Conservation (phyloP, 2,113 vertebrate genomes). For the Passerina amoena region DNA sequence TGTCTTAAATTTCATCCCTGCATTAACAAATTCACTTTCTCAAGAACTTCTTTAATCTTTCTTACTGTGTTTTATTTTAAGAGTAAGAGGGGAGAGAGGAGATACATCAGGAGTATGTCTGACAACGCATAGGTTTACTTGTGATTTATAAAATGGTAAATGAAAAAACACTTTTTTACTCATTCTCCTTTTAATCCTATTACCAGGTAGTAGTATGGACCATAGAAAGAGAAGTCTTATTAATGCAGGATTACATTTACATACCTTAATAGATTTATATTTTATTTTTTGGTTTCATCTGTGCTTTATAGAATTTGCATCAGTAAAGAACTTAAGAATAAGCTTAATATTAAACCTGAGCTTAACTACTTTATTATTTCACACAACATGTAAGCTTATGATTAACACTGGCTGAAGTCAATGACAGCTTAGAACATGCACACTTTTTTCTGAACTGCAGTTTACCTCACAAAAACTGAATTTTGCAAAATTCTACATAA, state of each 20-base stretch:
- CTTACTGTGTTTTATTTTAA: background rate
- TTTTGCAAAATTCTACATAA: background rate
- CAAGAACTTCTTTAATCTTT: background rate
- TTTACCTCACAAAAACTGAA: background rate
- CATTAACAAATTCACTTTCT: background rate
- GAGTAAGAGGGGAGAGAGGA: accelerated
- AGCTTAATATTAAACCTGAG: background rate
- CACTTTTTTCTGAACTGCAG: background rate
- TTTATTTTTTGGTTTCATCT: background rate
- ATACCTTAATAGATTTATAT: background rate
- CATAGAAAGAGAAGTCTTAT: background rate
- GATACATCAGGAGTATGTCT: background rate
- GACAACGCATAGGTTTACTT: background rate
- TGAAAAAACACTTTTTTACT: background rate
- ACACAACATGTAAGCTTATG: background rate
- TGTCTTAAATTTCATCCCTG: background rate
- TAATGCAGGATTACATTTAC: background rate
- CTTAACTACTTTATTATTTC: background rate
- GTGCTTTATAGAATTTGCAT: background rate
- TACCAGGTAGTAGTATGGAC: background rate
- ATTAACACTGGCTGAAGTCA: background rate
- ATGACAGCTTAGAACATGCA: background rate
- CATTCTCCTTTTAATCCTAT: background rate
- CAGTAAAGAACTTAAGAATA: background rate
- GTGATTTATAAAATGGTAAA: background rate